Evolutionary conservation across 2,888 invertebrate genomes (phyloP), one percentile per base, ranked within the genome.

Genomic region (Himalopsyche kuldschensis): DNA sequence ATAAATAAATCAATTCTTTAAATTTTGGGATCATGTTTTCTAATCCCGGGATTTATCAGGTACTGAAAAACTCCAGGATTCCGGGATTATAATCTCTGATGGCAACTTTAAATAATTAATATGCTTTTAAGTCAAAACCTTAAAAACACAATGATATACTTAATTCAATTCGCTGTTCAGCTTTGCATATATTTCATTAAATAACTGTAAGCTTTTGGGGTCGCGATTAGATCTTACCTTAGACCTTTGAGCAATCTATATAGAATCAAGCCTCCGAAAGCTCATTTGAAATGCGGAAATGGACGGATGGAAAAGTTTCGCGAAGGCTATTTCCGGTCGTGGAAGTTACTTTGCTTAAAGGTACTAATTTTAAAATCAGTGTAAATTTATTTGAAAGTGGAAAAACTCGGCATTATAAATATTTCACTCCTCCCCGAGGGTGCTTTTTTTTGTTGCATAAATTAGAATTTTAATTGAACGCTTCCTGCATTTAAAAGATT

Each of bases 211-310:
- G 32, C 78, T 55, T 55, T 55, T 20, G 24, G 55, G 17, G 24
- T 55, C n/a, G 63, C 78, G 78, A 82, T 82, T 46, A 55, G 63
- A 82, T 82, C 82, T 82, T 63, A 69, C 78, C 78, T 69, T 75
- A 48, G 69, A 78, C 30, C 41, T 41, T 78, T 46, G n/a, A 41
- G 77, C 63, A 78, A 78, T 76, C 75, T 76, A 76, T 81, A 76
- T 20, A 78, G 78, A 78, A 35, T 32, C 78, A 32, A 78, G 27
- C 69, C 27, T 17, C 27, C 41, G 24, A 69, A 46, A 41, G 27
- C 82, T 47, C 63, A 78, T 63, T 55, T 27, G 78, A 46, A 27
- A 78, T 41, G 78, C 35, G 41, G 41, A 41, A 35, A 32, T 35
- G 78, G 78, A 78, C 55, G 55, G 55, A 55, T 55, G 55, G 69